Percentiles rank a stretch among this genome's conserved stretches.
Evolutionary conservation across 1,140 invertebrate genomes (phyloP).

Genomic region (Leptoteleia sp.): DNA sequence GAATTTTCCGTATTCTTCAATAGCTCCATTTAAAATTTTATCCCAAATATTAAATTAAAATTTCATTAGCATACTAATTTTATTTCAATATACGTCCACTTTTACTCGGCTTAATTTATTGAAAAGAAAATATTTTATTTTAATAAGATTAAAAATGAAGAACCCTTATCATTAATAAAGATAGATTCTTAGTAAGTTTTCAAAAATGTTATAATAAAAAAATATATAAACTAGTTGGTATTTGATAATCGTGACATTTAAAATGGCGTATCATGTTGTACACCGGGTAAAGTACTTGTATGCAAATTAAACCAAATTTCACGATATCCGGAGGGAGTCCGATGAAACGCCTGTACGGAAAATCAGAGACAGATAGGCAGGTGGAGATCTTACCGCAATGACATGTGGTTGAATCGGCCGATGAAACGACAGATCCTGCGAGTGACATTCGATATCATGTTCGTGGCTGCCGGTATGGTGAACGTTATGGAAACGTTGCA

Average conservation of each 20-base stretch:
- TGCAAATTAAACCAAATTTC: conserved; percentile 62
- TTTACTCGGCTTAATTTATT: too few relatives aligned
- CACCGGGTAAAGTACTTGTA: conserved; percentile 41
- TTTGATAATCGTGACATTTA: conserved; percentile 44
- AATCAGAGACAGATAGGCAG: conserved; percentile 76
- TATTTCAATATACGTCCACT: too few relatives aligned
- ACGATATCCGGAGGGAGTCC: conserved; percentile 64
- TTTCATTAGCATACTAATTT: too few relatives aligned
- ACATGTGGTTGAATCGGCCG: conserved; percentile 80
- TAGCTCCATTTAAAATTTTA: too few relatives aligned
- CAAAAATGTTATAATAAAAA: too few relatives aligned
- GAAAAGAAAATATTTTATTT: too few relatives aligned
- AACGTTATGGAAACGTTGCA: conserved; percentile 66
- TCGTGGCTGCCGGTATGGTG: conserved; percentile 73
- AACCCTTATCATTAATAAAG: too few relatives aligned
- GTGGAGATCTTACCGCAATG: conserved; percentile 81
- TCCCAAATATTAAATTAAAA: too few relatives aligned
- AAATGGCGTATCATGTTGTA: conserved; percentile 44
- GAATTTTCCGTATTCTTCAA: too few relatives aligned
- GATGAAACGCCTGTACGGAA: conserved; percentile 76
- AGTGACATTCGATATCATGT: conserved; percentile 81
- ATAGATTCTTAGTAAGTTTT: too few relatives aligned
- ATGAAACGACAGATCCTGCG: conserved; percentile 81
- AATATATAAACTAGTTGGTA: conserved; percentile 43
- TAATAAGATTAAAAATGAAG: too few relatives aligned